Percentiles rank a stretch among this genome's conserved stretches.
Conservation (phyloP, 2,797 vertebrate genomes). For the Macropodus opercularis region DNA sequence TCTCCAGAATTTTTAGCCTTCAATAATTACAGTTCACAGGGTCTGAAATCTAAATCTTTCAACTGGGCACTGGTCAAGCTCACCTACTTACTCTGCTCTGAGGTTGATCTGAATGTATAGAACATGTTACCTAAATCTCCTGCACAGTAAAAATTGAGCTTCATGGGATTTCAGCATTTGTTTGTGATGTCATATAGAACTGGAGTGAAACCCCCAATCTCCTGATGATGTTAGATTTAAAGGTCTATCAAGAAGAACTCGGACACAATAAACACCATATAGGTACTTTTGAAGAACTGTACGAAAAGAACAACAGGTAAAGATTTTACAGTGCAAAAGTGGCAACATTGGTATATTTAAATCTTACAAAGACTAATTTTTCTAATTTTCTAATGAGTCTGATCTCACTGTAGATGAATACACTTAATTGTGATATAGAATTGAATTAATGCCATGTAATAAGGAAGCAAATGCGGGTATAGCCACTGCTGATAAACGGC, state of each 20-base stretch:
- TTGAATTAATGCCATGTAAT: neutral
- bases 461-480: neutral
- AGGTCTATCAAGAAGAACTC: neutral
- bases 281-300: neutral
- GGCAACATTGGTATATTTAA: neutral
- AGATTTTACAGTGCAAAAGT: too few species aligned
- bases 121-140: too few species aligned
- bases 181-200: neutral
- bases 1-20: neutral
- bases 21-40: neutral
- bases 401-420: neutral
- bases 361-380: neutral
- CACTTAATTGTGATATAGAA: neutral
- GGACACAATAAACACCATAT: too few species aligned
- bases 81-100: too few species aligned
- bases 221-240: neutral
- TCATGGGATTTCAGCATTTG: neutral
- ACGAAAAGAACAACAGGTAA: neutral
- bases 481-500: conserved; percentile 13
- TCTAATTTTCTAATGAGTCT: too few species aligned
- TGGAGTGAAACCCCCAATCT: neutral
- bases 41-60: neutral
- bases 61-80: too few species aligned
- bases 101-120: too few species aligned
- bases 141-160: neutral